phyloP scores from a whole-genome alignment of 2,888 invertebrate species.

The Sesia bembeciformis region DNA sequence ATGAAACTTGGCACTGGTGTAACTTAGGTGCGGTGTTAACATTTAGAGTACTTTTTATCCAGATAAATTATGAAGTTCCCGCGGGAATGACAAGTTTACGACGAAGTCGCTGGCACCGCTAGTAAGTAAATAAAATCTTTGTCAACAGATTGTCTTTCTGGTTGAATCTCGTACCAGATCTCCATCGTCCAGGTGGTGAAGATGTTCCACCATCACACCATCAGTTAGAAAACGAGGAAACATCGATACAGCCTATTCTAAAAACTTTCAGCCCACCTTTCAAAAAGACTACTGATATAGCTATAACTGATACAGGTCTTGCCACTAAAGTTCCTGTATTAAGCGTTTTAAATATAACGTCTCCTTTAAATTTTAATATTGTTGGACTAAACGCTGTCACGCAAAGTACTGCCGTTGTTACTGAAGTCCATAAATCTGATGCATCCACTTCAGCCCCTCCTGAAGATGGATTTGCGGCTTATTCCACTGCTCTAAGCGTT shows the following conservation, averaged over 20 bases:
- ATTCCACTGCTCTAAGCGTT: constrained; percentile 92
- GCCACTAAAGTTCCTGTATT: constrained; percentile 56
- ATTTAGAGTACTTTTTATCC: too few relatives aligned
- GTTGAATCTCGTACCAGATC: constrained; percentile 94
- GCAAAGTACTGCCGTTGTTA: constrained; percentile 32
- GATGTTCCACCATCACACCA: constrained; percentile 91
- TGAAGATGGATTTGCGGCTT: constrained; percentile 92
- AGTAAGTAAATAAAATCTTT: constrained; percentile 9
- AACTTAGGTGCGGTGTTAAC: too few relatives aligned
- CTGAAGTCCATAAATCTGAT: constrained; percentile 53
- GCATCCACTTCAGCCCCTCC: constrained; percentile 73
- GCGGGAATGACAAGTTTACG: neutral
- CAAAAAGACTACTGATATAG: constrained; percentile 71
- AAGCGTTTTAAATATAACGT: constrained; percentile 54
- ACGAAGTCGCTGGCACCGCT: neutral
- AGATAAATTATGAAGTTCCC: too few relatives aligned
- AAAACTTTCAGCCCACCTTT: constrained; percentile 73
- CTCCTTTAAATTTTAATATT: constrained; percentile 55
- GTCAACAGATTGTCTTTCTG: constrained; percentile 87
- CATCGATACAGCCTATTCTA: constrained; percentile 68
- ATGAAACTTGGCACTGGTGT: too few relatives aligned
- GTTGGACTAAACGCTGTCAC: constrained; percentile 51
- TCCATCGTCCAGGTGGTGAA: constrained; percentile 90
- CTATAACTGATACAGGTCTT: constrained; percentile 50
- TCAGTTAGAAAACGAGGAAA: constrained; percentile 84